Evolutionary conservation across 1,140 invertebrate species (phyloP).

Genomic region (Ditylenchus dipsaci): DNA sequence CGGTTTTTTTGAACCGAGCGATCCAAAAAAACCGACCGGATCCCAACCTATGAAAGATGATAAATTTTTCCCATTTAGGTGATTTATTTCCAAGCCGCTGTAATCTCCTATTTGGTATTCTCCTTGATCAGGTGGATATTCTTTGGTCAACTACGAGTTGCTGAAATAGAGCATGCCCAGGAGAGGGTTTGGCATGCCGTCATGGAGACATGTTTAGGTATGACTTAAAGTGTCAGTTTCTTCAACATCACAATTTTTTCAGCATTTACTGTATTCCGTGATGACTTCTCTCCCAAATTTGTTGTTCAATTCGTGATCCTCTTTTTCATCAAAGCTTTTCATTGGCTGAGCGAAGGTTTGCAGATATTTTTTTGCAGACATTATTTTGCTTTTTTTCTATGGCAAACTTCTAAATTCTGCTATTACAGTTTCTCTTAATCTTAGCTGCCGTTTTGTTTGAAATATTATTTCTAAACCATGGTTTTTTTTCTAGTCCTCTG

Average conservation of each 20-base stretch:
- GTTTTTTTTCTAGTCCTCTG: too few relatives aligned
- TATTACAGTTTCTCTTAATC: background rate
- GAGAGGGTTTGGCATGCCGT: conserved; percentile 97
- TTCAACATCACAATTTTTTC: conserved; percentile 70
- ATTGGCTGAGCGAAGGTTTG: conserved; percentile 88
- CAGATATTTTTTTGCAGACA: conserved; percentile 14
- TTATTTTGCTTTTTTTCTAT: too few relatives aligned
- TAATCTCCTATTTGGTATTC: conserved; percentile 86
- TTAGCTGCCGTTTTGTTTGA: too few relatives aligned
- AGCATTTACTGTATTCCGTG: conserved; percentile 96
- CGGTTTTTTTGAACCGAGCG: too few relatives aligned
- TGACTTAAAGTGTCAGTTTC: background rate
- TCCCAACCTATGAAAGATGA: conserved; percentile 8
- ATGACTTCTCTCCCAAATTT: conserved; percentile 98
- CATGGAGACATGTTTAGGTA: conserved; percentile 80
- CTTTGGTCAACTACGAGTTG: conserved; percentile 89
- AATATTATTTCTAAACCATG: too few relatives aligned
- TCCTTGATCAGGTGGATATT: conserved; percentile 92
- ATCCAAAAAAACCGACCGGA: too few relatives aligned
- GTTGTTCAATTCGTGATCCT: conserved; percentile 93
- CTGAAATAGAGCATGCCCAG: conserved; percentile 97
- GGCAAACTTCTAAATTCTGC: too few relatives aligned
- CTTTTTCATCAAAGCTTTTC: conserved; percentile 96
- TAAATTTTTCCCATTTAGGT: conserved; percentile 70
- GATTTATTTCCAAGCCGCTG: conserved; percentile 93